Evolutionary conservation across 2,888 invertebrate genomes (phyloP).

Genomic region (Drosophila robusta): DNA sequence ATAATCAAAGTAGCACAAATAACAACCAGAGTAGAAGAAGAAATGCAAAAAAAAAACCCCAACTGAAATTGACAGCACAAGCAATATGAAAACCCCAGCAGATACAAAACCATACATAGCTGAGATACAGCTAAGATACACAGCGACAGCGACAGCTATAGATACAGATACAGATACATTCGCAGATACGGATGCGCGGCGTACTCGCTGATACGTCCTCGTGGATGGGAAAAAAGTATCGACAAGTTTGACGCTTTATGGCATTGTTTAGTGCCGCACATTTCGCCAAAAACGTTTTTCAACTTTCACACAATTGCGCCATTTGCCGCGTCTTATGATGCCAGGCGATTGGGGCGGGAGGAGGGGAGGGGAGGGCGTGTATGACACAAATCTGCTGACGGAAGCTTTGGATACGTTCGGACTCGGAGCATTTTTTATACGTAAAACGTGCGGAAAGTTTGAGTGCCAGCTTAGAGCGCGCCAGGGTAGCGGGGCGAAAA

Average conservation of each 20-base stretch:
- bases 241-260: conserved; percentile 82
- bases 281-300: conserved; percentile 81
- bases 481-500: background rate
- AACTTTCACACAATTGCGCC: conserved; percentile 82
- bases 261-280: conserved; percentile 81
- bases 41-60: conserved; percentile 42
- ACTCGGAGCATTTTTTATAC: conserved; percentile 73
- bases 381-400: conserved; percentile 76
- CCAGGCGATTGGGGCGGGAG: conserved; percentile 10
- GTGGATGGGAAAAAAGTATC: conserved; percentile 62
- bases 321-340: conserved; percentile 73
- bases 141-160: conserved; percentile 13
- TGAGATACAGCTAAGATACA: conserved; percentile 35
- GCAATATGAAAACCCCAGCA: conserved; percentile 46
- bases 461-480: conserved; percentile 73
- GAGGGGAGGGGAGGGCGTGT: conserved; percentile 24
- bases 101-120: conserved; percentile 27
- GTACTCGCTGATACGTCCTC: conserved; percentile 23
- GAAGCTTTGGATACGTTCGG: conserved; percentile 67
- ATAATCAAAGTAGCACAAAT: conserved; percentile 77
- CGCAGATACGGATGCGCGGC: conserved; percentile 30
- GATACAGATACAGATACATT: conserved; percentile 30
- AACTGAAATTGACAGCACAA: conserved; percentile 43
- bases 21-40: conserved; percentile 52
- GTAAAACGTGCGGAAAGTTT: conserved; percentile 81